Evolutionary conservation across 2,888 invertebrate species (phyloP).

Genomic region (Spisula subtruncata): DNA sequence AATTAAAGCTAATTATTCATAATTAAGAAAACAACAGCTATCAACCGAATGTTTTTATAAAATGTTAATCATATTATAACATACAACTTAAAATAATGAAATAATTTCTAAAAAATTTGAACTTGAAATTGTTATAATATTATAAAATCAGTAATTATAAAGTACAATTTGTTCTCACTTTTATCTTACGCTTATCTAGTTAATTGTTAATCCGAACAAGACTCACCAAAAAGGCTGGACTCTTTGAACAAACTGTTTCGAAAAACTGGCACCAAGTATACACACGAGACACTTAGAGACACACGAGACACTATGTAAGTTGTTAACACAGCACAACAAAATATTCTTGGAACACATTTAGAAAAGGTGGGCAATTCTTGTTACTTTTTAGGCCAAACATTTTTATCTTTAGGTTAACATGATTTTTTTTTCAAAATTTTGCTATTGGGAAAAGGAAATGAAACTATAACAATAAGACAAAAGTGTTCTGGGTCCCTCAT

Average conservation of each 20-base stretch:
- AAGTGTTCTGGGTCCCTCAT: no score
- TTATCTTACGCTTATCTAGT: not conserved
- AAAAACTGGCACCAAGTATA: not conserved
- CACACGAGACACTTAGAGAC: not conserved
- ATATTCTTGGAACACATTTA: not conserved
- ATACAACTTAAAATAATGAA: no score
- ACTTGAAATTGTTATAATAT: not conserved
- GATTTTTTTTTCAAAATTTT: not conserved
- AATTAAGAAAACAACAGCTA: no score
- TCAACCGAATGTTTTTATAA: no score
- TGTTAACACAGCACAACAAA: not conserved
- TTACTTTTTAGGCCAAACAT: not conserved
- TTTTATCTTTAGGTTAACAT: no score
- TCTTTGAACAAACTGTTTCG: constrained; percentile 21
- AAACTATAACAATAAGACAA: no score
- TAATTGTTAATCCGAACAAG: constrained; percentile 9
- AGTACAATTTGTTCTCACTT: not conserved
- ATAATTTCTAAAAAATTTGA: no score
- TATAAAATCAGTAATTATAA: not conserved
- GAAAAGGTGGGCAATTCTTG: not conserved
- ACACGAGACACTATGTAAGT: not conserved
- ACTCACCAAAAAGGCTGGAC: constrained; percentile 23
- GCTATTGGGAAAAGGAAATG: no score
- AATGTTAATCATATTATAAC: no score
- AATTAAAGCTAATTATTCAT: no score